These are phyloP conservation scores for Drosophila formosana DNA, from an alignment of 2,888 invertebrate species.

Conservation along the genomic window DNA sequence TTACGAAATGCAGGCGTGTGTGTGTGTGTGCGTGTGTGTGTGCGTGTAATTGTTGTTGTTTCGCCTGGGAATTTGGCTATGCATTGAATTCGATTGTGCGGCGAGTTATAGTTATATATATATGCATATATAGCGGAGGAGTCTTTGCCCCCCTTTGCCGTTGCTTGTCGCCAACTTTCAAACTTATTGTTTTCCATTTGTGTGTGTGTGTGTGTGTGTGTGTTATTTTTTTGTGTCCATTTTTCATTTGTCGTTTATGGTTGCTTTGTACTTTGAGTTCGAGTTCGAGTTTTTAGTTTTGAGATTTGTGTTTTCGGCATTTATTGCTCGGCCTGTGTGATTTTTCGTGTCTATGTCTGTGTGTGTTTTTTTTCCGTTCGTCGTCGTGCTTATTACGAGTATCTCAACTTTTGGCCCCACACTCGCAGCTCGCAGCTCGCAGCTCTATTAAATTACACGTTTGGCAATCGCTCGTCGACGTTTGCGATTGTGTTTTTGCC, in stretches of 20 bases:
- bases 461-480: constrained; percentile 69
- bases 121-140: constrained; percentile 7
- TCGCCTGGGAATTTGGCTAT: constrained; percentile 54
- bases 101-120: constrained; percentile 28
- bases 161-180: constrained; percentile 55
- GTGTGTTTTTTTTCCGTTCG: constrained; percentile 26
- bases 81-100: constrained; percentile 71
- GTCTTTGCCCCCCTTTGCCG: background rate
- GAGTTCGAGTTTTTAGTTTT: constrained; percentile 17
- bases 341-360: constrained; percentile 46
- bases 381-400: constrained; percentile 53
- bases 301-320: constrained; percentile 53
- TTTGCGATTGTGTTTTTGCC: background rate
- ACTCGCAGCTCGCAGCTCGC: constrained; percentile 46
- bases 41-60: constrained; percentile 37
- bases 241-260: constrained; percentile 62
- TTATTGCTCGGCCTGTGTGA: constrained; percentile 72
- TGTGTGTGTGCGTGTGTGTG: constrained; percentile 14
- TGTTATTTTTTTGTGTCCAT: background rate
- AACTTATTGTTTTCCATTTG: constrained; percentile 68
- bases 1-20: constrained; percentile 72
- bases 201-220: background rate
- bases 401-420: constrained; percentile 72
- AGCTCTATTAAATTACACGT: constrained; percentile 72
- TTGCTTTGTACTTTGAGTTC: constrained; percentile 75